Evolutionary conservation across 1,140 invertebrate genomes (phyloP), one percentile per base, ranked within the genome.

Genomic region (Scaptomyza hsui): DNA sequence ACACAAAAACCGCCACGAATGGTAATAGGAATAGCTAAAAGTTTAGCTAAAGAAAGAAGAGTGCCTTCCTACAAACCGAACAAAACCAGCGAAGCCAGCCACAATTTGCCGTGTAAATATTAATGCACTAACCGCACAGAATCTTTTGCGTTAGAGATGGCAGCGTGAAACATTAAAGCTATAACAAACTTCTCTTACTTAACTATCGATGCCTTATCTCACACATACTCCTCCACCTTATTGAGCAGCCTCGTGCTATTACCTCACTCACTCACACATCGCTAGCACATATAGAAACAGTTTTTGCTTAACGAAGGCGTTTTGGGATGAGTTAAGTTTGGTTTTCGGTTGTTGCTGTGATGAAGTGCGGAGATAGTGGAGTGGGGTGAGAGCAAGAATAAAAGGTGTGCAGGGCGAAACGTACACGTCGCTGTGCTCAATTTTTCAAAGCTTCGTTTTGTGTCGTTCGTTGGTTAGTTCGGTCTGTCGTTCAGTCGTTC

Each of bases 381-480:
- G 13, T 26, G 19, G 26, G 44, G 32, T 39, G 32, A 19, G 37
- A 13, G 1, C 13, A 15, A 24, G 19, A 9, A 29, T 29, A 9
- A 29, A 29, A 29, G 26, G 49, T 4, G 18, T 49, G 57, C 35
- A 29, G 18, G 24, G 32, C 32, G 29, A 56, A 62, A 39, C 18
- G 78, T 70, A 32, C 10, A 9, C 3, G 10, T 1, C 3, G 9
- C 63, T 79, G 77, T 56, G 61, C 78, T 86, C 77, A 71, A 85
- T 85, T 86, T 81, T 86, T 85, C 81, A 86, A 86, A 86, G 82
- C 77, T 86, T 69, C 77, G 81, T 86, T 86, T 86, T 88, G 65
- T 80, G 80, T 88, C 77, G 73, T 80, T 65, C 42, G 59, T 57
- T 59, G 47, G 63, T 49, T 78, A 49, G 61, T 49, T 69, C 26